Conservation (phyloP, 2,888 invertebrate species). For the Hypolimnas misippus region DNA sequence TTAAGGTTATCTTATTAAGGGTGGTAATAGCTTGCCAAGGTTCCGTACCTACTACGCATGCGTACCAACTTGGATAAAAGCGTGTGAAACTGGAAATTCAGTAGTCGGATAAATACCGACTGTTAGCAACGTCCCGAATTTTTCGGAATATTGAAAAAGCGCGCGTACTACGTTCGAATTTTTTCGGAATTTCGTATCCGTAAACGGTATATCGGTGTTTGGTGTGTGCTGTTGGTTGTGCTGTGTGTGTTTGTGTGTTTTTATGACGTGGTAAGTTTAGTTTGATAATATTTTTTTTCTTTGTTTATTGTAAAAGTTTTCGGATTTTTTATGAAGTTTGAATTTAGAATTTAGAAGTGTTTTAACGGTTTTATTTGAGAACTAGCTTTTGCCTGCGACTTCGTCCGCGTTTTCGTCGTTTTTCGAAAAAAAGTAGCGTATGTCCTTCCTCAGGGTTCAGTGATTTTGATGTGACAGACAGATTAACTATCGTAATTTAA, state of each 20-base stretch:
- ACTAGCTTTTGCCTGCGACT: too few relatives aligned
- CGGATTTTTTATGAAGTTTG: not conserved
- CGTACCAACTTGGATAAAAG: conserved; percentile 60
- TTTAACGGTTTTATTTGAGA: too few relatives aligned
- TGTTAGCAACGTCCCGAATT: conserved; percentile 29
- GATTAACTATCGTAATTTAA: too few relatives aligned
- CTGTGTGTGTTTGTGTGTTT: conserved; percentile 24
- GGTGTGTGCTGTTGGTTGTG: conserved; percentile 23
- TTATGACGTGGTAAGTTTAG: conserved; percentile 27
- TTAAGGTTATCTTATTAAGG: not conserved
- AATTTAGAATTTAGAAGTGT: not conserved
- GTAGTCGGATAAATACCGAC: conserved; percentile 56
- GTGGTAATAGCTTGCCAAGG: conserved; percentile 50
- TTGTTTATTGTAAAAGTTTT: not conserved
- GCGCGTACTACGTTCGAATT: conserved; percentile 33
- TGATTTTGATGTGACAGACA: too few relatives aligned
- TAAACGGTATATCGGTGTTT: conserved; percentile 13
- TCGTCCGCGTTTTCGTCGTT: too few relatives aligned
- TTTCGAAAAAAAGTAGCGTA: too few relatives aligned
- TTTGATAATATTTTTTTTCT: conserved; percentile 5
- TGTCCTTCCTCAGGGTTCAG: too few relatives aligned
- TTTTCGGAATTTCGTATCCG: conserved; percentile 11
- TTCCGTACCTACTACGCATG: conserved; percentile 56
- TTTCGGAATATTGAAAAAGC: conserved; percentile 29
- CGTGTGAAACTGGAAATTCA: conserved; percentile 54